Conservation (phyloP, 2,888 invertebrate genomes). For the Chloroclysta siterata region DNA sequence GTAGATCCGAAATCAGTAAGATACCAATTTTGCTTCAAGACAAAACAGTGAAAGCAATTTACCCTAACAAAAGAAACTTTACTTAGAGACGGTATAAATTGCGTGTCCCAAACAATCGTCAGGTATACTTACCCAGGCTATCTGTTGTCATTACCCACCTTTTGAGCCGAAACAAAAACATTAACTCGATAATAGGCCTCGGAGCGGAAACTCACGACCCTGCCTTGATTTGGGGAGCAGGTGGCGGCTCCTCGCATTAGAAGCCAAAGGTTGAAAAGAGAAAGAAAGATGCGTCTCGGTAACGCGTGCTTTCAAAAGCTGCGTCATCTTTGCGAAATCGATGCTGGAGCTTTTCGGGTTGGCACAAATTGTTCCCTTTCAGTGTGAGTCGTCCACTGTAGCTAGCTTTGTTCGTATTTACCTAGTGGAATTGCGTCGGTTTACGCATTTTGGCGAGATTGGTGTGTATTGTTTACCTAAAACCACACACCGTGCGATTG, state of each 20-base stretch:
- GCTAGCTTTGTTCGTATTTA: background rate
- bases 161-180: constrained; percentile 38
- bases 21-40: background rate
- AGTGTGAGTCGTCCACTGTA: background rate
- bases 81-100: constrained; percentile 13
- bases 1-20: no score
- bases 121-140: constrained; percentile 27
- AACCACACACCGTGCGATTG: background rate
- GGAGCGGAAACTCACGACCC: constrained; percentile 26
- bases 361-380: constrained; percentile 5
- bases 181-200: constrained; percentile 39
- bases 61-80: background rate
- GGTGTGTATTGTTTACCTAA: background rate
- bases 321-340: constrained; percentile 30
- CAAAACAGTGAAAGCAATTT: background rate
- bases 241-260: constrained; percentile 35
- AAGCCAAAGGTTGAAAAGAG: constrained; percentile 38
- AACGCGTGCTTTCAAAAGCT: constrained; percentile 32
- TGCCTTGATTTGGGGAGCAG: constrained; percentile 37
- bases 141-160: constrained; percentile 37
- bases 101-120: constrained; percentile 23
- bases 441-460: background rate
- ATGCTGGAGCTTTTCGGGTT: constrained; percentile 28
- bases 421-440: background rate
- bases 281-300: constrained; percentile 27